Percentiles rank a stretch among this genome's conserved stretches.
phyloP scores from a whole-genome alignment of 2,888 invertebrate species.

The Embidobia sp. region DNA sequence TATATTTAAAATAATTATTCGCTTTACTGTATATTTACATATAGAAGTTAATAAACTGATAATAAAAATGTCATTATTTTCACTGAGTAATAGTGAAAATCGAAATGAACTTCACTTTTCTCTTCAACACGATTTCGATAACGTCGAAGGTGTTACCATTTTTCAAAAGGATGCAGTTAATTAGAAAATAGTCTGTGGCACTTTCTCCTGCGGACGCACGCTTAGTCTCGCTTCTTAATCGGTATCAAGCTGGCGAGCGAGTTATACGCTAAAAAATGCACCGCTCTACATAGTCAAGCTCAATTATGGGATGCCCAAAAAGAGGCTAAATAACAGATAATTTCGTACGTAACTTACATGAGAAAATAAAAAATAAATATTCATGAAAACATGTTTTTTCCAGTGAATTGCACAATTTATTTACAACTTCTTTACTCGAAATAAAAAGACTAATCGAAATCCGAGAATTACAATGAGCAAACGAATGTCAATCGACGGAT shows the following conservation, averaged over 20 bases:
- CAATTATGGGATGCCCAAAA: conserved; percentile 36
- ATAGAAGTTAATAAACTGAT: no score
- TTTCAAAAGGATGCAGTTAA: conserved; percentile 77
- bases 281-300: conserved; percentile 26
- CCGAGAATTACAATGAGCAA: neutral
- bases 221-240: conserved; percentile 62
- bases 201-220: conserved; percentile 72
- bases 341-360: conserved; percentile 16
- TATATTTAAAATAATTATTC: no score
- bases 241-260: conserved; percentile 47
- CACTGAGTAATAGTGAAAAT: conserved; percentile 28
- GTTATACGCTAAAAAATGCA: conserved; percentile 55
- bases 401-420: no score
- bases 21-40: no score
- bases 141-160: conserved; percentile 67
- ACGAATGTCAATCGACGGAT: conserved; percentile 17
- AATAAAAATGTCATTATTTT: no score
- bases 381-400: no score
- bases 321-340: conserved; percentile 16
- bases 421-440: neutral
- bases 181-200: conserved; percentile 77
- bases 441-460: neutral
- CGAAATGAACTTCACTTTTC: conserved; percentile 43
- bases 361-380: conserved; percentile 13
- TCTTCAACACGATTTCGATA: conserved; percentile 45